phyloP scores from a whole-genome alignment of 2,888 invertebrate genomes.

The Schizaphis graminum region DNA sequence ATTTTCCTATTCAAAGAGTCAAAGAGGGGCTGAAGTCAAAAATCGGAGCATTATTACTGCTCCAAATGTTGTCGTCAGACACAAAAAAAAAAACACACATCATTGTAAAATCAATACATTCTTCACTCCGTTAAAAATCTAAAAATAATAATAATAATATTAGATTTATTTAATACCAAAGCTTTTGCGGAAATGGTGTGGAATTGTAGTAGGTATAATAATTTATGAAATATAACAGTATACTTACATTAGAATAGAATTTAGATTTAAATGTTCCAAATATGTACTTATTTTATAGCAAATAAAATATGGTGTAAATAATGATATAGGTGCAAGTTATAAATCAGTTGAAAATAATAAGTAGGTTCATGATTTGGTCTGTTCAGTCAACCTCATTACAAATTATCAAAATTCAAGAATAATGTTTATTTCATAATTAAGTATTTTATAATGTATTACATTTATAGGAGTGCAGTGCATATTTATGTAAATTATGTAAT shows the following conservation, averaged over 20 bases:
- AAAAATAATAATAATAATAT: too few relatives aligned
- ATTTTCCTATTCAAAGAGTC: too few relatives aligned
- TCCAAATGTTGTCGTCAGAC: too few relatives aligned
- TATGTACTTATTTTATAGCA: neutral
- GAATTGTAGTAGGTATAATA: neutral
- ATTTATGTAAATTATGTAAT: neutral
- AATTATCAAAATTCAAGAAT: neutral
- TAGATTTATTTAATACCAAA: neutral
- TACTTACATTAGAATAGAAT: neutral
- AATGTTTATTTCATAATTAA: neutral
- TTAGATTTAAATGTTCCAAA: neutral
- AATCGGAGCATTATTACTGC: too few relatives aligned
- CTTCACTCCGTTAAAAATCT: too few relatives aligned
- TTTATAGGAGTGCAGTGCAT: neutral
- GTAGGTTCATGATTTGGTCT: neutral
- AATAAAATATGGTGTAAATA: neutral
- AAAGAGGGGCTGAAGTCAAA: too few relatives aligned
- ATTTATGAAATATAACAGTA: neutral
- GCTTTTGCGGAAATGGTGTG: neutral
- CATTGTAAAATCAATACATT: too few relatives aligned
- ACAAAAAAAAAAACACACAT: too few relatives aligned
- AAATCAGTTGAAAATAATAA: neutral
- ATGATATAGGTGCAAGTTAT: too few relatives aligned
- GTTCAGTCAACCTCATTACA: neutral
- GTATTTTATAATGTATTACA: neutral